Evolutionary conservation across 2,888 invertebrate species (phyloP).

Genomic region (Stenoptilia bipunctidactyla): DNA sequence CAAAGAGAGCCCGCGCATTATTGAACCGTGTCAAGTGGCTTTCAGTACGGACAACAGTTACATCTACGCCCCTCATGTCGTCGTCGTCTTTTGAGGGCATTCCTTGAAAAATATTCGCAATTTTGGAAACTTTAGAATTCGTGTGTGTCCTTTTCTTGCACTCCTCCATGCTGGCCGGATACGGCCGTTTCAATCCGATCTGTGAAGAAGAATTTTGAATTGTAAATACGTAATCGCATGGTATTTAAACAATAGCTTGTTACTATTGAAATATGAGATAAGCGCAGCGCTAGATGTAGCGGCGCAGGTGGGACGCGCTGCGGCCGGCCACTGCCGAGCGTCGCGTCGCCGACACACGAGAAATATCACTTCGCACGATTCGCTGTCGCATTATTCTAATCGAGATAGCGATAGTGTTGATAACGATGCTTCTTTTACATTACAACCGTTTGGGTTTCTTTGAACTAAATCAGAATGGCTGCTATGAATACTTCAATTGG

Average conservation of each 20-base stretch:
- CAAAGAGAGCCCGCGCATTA: conserved; percentile 91
- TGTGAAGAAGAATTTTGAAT: conserved; percentile 25
- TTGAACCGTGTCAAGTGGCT: conserved; percentile 93
- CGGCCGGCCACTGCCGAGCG: conserved; percentile 34
- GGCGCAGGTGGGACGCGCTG: conserved; percentile 43
- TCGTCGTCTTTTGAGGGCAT: conserved; percentile 73
- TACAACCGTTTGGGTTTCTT: neutral
- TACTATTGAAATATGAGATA: conserved; percentile 28
- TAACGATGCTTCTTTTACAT: conserved; percentile 26
- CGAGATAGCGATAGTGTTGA: conserved; percentile 65
- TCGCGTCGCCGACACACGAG: conserved; percentile 23
- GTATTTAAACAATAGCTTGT: conserved; percentile 25
- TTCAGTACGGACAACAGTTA: conserved; percentile 86
- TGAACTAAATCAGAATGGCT: too few species aligned
- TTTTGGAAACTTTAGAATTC: conserved; percentile 90
- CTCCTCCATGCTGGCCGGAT: conserved; percentile 75
- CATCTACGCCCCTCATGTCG: conserved; percentile 67
- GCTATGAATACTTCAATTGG: too few species aligned
- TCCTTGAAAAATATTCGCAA: conserved; percentile 90
- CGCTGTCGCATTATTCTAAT: conserved; percentile 49
- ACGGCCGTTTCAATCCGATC: conserved; percentile 63
- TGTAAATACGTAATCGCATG: neutral
- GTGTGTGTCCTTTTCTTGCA: conserved; percentile 72
- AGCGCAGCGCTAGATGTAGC: conserved; percentile 30
- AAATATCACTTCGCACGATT: conserved; percentile 37